phyloP scores from a whole-genome alignment of 37 sponge, comb jelly and placozoan species.

The Oscarella lobularis region DNA sequence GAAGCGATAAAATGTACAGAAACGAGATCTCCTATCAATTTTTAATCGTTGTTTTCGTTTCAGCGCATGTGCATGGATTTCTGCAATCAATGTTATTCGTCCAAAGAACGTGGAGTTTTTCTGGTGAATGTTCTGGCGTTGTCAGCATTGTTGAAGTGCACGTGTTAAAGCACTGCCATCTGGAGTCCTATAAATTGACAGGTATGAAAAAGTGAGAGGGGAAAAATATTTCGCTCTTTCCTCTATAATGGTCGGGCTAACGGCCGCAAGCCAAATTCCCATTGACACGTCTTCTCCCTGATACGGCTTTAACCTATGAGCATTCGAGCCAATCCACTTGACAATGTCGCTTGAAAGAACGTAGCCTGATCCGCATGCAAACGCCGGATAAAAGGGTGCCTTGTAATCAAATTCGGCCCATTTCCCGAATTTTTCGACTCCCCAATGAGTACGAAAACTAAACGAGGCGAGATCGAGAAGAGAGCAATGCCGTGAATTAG shows the following conservation, averaged over 20 bases:
- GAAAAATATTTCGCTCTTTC: not conserved
- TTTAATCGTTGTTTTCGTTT: too few species aligned
- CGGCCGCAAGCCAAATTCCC: not conserved
- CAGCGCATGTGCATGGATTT: not conserved
- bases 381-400: not conserved
- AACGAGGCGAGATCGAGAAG: not conserved
- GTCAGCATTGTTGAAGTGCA: not conserved
- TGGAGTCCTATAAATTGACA: not conserved
- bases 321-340: not conserved
- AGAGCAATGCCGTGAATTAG: not conserved
- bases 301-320: not conserved
- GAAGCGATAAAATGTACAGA: too few species aligned
- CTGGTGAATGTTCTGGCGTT: not conserved
- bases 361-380: conserved; percentile 1
- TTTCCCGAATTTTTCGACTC: not conserved
- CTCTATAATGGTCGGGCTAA: not conserved
- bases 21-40: too few species aligned
- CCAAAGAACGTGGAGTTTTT: not conserved
- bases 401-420: not conserved
- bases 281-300: not conserved
- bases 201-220: not conserved
- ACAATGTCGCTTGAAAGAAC: not conserved
- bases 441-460: conserved; percentile 1
- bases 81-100: not conserved
- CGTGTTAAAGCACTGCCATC: not conserved